phyloP scores from a whole-genome alignment of 2,797 vertebrate genomes.

The Octomys mimax region DNA sequence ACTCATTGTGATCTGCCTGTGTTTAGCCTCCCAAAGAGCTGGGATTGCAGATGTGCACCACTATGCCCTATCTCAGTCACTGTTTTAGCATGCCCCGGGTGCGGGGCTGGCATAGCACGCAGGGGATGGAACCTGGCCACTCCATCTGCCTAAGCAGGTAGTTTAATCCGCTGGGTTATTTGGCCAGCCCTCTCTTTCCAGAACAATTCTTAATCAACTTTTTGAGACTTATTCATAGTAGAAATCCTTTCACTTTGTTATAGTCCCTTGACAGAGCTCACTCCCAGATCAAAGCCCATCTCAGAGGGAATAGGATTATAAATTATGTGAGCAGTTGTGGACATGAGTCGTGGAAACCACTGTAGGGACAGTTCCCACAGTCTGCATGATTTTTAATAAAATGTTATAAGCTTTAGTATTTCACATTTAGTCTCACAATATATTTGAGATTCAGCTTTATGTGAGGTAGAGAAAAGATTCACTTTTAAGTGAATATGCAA shows the following conservation, averaged over 20 bases:
- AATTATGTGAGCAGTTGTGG: background rate
- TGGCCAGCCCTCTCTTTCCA: background rate
- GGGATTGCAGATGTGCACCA: too few relatives aligned
- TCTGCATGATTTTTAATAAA: background rate
- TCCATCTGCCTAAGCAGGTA: too few relatives aligned
- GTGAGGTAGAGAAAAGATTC: background rate
- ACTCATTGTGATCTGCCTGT: too few relatives aligned
- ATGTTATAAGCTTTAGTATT: slow-evolving; percentile 8
- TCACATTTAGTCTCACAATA: background rate
- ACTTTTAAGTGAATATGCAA: slow-evolving; percentile 20
- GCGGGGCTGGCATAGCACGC: too few relatives aligned
- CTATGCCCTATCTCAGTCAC: too few relatives aligned
- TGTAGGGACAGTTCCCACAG: background rate
- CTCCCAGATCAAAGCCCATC: background rate
- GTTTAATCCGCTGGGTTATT: too few relatives aligned
- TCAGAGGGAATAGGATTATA: background rate
- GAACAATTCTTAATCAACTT: background rate
- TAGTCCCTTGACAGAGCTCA: background rate
- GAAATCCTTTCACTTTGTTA: background rate
- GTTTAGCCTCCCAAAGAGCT: too few relatives aligned
- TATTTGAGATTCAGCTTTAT: slow-evolving; percentile 60
- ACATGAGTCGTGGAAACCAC: background rate
- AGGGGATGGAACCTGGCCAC: too few relatives aligned
- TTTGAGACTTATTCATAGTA: slow-evolving; percentile 5
- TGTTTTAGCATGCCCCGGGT: too few relatives aligned